Evolutionary conservation across 2,888 invertebrate genomes (phyloP).

Genomic region (Hybos culiciformis): DNA sequence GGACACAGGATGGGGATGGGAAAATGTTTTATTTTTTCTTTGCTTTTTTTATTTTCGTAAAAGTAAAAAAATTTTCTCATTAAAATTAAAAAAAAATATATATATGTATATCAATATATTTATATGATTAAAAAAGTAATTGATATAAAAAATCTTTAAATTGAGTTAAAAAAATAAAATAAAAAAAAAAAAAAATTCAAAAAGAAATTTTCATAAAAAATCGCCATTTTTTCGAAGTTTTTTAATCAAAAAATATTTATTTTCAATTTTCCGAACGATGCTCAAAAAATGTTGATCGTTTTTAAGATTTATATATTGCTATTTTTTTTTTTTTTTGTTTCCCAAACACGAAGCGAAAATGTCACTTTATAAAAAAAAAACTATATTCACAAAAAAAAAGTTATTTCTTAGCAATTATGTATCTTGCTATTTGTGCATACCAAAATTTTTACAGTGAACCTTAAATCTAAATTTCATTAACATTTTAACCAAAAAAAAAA

Average conservation of each 20-base stretch:
- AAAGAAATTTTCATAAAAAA: constrained; percentile 33
- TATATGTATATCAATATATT: neutral
- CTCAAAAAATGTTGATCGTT: constrained; percentile 38
- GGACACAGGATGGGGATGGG: no score
- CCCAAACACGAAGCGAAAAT: constrained; percentile 33
- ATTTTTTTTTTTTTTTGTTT: constrained; percentile 4
- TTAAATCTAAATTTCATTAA: no score
- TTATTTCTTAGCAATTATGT: neutral
- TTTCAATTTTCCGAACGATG: constrained; percentile 36
- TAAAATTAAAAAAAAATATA: neutral
- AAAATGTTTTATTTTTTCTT: no score
- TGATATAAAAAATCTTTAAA: constrained; percentile 6
- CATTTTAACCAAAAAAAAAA: no score
- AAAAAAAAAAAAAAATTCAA: constrained; percentile 16
- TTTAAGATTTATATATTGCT: constrained; percentile 3
- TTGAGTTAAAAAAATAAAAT: constrained; percentile 5
- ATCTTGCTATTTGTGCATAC: neutral
- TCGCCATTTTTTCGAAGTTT: constrained; percentile 13
- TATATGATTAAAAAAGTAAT: constrained; percentile 3
- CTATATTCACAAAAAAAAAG: neutral
- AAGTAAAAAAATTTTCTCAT: neutral
- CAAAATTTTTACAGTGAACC: no score
- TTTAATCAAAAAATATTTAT: constrained; percentile 11
- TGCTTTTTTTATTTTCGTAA: neutral
- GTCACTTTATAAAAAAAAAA: constrained; percentile 18